phyloP scores from a whole-genome alignment of 64 coral and sea anemone genomes.

The Trachythela sp. region DNA sequence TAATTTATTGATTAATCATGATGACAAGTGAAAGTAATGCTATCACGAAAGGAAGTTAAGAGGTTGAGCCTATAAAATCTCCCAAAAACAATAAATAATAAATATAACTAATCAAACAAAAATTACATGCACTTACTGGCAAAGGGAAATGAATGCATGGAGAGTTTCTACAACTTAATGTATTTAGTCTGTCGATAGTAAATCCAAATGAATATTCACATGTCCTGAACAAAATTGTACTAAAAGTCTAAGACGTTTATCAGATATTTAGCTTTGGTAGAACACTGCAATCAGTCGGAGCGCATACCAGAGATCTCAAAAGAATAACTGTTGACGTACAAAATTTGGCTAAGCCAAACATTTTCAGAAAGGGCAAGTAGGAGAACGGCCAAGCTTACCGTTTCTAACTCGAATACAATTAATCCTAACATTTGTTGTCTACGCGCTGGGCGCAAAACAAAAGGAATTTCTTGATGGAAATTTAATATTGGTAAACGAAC shows the following conservation, averaged over 20 bases:
- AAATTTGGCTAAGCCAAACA: constrained; percentile 47
- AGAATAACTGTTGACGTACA: constrained; percentile 36
- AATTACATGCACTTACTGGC: too few relatives aligned
- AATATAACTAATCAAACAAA: too few relatives aligned
- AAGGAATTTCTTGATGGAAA: constrained; percentile 48
- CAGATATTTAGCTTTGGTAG: constrained; percentile 8
- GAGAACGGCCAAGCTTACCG: neutral
- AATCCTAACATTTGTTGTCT: neutral
- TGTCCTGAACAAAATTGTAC: constrained; percentile 54
- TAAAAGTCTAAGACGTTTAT: constrained; percentile 43
- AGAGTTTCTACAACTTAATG: too few relatives aligned
- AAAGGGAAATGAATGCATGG: too few relatives aligned
- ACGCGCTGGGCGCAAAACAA: constrained; percentile 64
- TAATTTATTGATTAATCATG: too few relatives aligned
- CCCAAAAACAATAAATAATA: too few relatives aligned
- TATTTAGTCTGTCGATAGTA: neutral
- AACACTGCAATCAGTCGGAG: constrained; percentile 29
- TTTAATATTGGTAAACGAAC: constrained; percentile 34
- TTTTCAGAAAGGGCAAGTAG: constrained; percentile 32
- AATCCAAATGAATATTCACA: constrained; percentile 37
- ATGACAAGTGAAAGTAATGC: too few relatives aligned
- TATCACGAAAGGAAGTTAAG: too few relatives aligned
- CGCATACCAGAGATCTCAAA: constrained; percentile 36
- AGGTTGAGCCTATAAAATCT: too few relatives aligned
- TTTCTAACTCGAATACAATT: neutral